A percentile compares a stretch with the other conserved stretches of the same genome.
These are phyloP conservation scores for Mobula birostris DNA, from an alignment of 2,113 vertebrate species.

Conservation along the genomic window DNA sequence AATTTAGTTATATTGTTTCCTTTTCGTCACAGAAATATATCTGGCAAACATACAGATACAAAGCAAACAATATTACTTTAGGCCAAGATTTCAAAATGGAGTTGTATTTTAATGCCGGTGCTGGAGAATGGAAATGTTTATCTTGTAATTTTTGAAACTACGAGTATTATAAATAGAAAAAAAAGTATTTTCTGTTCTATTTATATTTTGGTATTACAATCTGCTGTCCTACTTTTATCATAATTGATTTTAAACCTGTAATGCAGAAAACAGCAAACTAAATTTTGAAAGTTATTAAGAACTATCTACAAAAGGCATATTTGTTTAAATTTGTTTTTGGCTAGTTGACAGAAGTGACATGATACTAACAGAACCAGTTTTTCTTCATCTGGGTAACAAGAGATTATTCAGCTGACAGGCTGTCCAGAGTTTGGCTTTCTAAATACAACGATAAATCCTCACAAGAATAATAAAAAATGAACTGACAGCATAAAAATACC, in stretches of 20 bases:
- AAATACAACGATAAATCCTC: background rate
- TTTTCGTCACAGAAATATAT: background rate
- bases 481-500: background rate
- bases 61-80: background rate
- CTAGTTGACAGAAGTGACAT: background rate
- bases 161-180: too few relatives aligned
- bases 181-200: background rate
- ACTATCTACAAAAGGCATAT: background rate
- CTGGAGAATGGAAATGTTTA: too few relatives aligned
- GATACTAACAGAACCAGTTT: background rate
- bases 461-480: background rate
- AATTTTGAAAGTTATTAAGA: background rate
- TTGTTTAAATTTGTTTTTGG: background rate
- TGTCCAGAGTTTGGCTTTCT: background rate
- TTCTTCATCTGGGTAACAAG: background rate
- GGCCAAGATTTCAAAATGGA: background rate
- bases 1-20: background rate
- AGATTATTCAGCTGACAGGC: slow-evolving; percentile 6
- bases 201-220: background rate
- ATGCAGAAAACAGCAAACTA: background rate
- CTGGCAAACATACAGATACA: background rate
- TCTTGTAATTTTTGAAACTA: too few relatives aligned
- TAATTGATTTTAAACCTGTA: too few relatives aligned
- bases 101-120: background rate
- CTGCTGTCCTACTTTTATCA: background rate